Conservation (phyloP, 2,888 invertebrate species). For the Spodoptera littoralis region DNA sequence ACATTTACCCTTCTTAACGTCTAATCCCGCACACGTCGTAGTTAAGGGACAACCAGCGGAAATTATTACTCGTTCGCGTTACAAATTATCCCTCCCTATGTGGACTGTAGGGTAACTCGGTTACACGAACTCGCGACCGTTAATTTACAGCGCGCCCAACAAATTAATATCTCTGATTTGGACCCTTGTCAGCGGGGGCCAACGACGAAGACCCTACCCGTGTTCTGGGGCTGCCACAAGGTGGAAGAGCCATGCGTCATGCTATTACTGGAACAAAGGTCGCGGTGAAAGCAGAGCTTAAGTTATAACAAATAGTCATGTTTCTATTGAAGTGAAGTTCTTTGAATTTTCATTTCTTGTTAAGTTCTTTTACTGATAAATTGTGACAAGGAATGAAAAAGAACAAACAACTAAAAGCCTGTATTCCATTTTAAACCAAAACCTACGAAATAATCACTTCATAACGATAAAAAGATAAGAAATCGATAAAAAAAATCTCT, state of each 20-base stretch:
- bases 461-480: no score
- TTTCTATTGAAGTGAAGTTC: no score
- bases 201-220: slow-evolving; percentile 63
- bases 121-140: slow-evolving; percentile 80
- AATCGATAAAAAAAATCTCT: no score
- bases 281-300: neutral
- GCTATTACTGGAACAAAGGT: slow-evolving; percentile 29
- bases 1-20: slow-evolving; percentile 56
- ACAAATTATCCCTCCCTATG: slow-evolving; percentile 79
- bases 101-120: slow-evolving; percentile 75
- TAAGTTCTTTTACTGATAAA: no score
- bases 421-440: no score
- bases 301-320: neutral
- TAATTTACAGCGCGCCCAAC: slow-evolving; percentile 85
- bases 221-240: slow-evolving; percentile 59
- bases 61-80: slow-evolving; percentile 81
- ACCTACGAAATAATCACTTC: no score
- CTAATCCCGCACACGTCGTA: slow-evolving; percentile 66
- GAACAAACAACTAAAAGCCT: no score
- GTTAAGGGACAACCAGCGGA: slow-evolving; percentile 67
- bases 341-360: no score
- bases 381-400: no score
- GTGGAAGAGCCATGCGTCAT: slow-evolving; percentile 34
- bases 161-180: slow-evolving; percentile 88
- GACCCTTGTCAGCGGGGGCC: slow-evolving; percentile 84